A percentile compares a stretch with the other conserved stretches of the same genome.
phyloP scores from a whole-genome alignment of 2,888 invertebrate genomes.

The Callinectes sapidus region DNA sequence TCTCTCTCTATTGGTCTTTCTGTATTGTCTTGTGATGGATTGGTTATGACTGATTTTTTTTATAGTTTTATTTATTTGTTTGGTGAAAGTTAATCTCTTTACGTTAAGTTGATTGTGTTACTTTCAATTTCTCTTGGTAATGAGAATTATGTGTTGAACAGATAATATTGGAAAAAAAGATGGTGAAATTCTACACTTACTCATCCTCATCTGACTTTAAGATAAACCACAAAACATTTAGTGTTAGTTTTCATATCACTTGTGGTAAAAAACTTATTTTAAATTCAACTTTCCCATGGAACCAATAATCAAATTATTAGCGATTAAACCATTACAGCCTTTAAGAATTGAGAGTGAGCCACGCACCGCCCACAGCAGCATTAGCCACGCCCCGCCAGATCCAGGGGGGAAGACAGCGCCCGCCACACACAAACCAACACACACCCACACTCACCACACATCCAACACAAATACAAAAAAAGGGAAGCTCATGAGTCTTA shows the following conservation, averaged over 20 bases:
- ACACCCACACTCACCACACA: constrained; percentile 45
- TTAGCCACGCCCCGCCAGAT: background rate
- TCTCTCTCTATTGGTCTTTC: background rate
- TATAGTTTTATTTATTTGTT: background rate
- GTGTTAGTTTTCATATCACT: background rate
- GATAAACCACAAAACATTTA: background rate
- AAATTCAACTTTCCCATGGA: background rate
- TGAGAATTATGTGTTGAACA: background rate
- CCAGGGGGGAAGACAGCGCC: constrained; percentile 20
- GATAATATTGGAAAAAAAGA: background rate
- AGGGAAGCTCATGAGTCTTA: background rate
- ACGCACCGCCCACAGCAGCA: background rate
- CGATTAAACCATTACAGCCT: background rate
- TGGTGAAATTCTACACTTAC: background rate
- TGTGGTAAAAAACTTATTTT: background rate
- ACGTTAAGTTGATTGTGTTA: background rate
- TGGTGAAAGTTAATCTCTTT: background rate
- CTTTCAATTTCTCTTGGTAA: background rate
- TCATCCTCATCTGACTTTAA: background rate
- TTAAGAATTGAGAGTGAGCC: background rate
- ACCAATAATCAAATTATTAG: background rate
- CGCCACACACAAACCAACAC: constrained; percentile 30
- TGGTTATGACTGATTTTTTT: background rate
- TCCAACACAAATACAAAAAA: constrained; percentile 4
- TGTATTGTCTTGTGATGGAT: background rate